These are phyloP conservation scores for Clarias batrachus DNA, from an alignment of 2,113 vertebrate species.

Conservation along the genomic window DNA sequence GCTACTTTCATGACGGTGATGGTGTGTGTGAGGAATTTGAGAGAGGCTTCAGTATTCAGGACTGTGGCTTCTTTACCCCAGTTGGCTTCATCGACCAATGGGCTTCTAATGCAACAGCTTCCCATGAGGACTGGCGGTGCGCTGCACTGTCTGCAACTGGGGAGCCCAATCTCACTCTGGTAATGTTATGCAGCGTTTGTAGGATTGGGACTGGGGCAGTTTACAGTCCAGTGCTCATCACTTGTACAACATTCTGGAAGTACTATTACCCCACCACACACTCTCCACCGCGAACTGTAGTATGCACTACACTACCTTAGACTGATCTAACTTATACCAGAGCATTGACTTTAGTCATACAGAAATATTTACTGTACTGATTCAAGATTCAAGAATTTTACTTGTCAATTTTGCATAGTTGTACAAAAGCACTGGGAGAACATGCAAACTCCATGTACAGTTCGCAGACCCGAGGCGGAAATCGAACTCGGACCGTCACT, in stretches of 20 bases:
- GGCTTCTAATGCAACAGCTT: slow-evolving; percentile 78
- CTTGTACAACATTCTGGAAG: neutral
- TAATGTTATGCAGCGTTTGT: slow-evolving; percentile 48
- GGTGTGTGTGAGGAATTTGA: slow-evolving; percentile 88
- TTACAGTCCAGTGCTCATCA: neutral
- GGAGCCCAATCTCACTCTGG: slow-evolving; percentile 80
- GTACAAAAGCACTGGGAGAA: no score
- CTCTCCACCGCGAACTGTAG: no score
- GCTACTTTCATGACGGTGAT: slow-evolving; percentile 84
- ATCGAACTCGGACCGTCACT: no score
- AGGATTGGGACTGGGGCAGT: neutral
- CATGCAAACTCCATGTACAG: no score
- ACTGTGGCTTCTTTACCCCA: slow-evolving; percentile 85
- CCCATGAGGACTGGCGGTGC: slow-evolving; percentile 80
- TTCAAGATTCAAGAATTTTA: no score
- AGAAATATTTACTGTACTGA: neutral
- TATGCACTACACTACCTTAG: neutral
- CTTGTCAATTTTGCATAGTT: no score
- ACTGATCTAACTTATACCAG: neutral
- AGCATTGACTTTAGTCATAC: neutral
- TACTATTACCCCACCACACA: neutral
- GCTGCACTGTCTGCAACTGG: slow-evolving; percentile 80
- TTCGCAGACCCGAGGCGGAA: no score
- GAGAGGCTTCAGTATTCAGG: slow-evolving; percentile 73
- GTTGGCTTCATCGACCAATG: slow-evolving; percentile 84